These are phyloP conservation scores for Crambe crambe DNA, from an alignment of 37 sponge, comb jelly and placozoan species.

Conservation along the genomic window DNA sequence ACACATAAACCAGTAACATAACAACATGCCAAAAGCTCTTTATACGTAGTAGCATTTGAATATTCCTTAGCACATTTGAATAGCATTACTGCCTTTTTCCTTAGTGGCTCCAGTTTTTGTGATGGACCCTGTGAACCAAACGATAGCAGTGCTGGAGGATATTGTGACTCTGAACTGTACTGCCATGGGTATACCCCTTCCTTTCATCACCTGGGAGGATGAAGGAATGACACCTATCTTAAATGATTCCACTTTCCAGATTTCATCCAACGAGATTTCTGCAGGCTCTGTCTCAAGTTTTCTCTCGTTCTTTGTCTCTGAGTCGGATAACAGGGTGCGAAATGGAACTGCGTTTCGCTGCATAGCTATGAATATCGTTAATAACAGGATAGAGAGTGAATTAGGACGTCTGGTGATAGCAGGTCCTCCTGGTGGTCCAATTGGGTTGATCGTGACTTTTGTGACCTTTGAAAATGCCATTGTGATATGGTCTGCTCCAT, in stretches of 20 bases:
- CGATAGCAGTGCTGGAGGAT: not conserved
- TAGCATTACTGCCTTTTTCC: no score
- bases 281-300: not conserved
- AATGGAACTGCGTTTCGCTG: conserved; percentile 1
- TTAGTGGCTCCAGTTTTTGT: not conserved
- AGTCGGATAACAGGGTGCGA: not conserved
- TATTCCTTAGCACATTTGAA: no score
- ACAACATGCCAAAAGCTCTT: no score
- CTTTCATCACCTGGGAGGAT: conserved; percentile 33
- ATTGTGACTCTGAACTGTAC: conserved; percentile 8
- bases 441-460: not conserved
- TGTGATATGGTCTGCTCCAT: not conserved
- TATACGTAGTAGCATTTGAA: no score
- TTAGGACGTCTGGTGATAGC: not conserved
- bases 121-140: not conserved
- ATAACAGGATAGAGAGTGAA: conserved; percentile 2
- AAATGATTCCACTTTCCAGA: not conserved
- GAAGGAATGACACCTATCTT: not conserved
- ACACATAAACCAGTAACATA: no score
- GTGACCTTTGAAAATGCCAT: not conserved
- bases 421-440: conserved; percentile 14
- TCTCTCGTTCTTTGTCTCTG: conserved; percentile 4
- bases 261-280: not conserved
- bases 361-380: conserved; percentile 13
- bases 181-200: conserved; percentile 5